Evolutionary conservation across 2,113 vertebrate species (phyloP), one percentile per base, ranked within the genome.

Genomic region (Atractosteus spatula): DNA sequence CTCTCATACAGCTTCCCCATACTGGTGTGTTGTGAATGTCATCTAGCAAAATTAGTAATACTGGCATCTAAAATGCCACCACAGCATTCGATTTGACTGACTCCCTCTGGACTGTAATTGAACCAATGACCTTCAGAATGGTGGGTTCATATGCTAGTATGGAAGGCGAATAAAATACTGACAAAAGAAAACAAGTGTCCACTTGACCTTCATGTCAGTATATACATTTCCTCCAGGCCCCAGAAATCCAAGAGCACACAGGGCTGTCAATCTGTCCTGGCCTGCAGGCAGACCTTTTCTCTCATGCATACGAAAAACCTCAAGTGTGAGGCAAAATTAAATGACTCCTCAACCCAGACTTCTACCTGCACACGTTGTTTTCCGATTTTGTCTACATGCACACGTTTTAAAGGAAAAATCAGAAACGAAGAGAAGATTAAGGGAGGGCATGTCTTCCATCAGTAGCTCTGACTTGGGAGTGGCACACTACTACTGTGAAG

Each of bases 181-280:
- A 70, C 76, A 56, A 78, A 78, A 79, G 72, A 71, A 79, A 81
- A 78, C 74, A 79, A 76, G 47, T 66, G 64, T 72, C 68, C 74
- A 78, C 78, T 79, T 73, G 72, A 83, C 82, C 78, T 61, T 29
- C 3, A 47, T 41, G 42, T 47, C 64, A 71, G 44, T 3, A 54
- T 67, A 41, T 41, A 41, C 6, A 55, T 43, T n/a, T n/a, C 42
- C 65, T 16, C 55, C 13, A 42, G 55, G 63, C 62, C 3, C 6
- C 6, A 16, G 44, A 45, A 17, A 68, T 14, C 45, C 44, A 45
- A 55, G 71, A 41, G 56, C 63, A 69, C 72, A 69, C 67, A 13
- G 13, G 47, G 45, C 10, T 55, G 65, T 61, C 69, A 71, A 68
- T 71, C 56, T 29, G 17, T 51, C 47, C 47, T 10, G 2, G 8